Evolutionary conservation across 2,113 vertebrate species (phyloP).

Genomic region (Thryonomys swinderianus): DNA sequence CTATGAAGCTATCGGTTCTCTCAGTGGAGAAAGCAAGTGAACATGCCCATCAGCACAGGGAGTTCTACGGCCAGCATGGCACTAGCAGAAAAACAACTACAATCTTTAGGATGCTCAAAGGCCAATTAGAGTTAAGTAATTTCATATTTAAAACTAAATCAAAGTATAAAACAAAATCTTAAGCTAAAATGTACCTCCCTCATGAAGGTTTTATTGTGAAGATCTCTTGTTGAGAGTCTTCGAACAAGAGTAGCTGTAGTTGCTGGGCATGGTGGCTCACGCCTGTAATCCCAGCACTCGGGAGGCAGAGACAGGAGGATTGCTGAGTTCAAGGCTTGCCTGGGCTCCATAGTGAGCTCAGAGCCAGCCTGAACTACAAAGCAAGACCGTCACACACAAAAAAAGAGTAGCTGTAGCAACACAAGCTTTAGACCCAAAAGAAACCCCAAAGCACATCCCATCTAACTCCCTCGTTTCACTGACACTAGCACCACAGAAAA

Average conservation of each 20-base stretch:
- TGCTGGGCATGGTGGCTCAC: no score
- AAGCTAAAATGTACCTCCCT: background rate
- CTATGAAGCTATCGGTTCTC: background rate
- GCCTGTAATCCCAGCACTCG: no score
- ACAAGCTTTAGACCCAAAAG: background rate
- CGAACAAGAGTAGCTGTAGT: background rate
- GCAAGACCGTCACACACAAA: no score
- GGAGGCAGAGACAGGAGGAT: no score
- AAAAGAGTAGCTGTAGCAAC: background rate
- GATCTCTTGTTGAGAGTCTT: background rate
- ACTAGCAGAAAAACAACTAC: background rate
- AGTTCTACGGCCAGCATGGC: background rate
- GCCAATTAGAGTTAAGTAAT: background rate
- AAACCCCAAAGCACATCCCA: background rate
- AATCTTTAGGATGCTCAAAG: background rate
- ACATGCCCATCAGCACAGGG: background rate
- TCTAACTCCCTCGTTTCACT: background rate
- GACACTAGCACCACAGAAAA: background rate
- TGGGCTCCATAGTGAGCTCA: no score
- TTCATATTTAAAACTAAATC: conserved; percentile 38
- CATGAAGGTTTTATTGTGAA: background rate
- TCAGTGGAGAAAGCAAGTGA: background rate
- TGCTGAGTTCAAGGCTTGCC: no score
- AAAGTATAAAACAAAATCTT: conserved; percentile 27
- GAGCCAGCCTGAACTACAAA: no score